Evolutionary conservation across 2,797 vertebrate genomes (phyloP).

Genomic region (Pipistrellus nathusii): DNA sequence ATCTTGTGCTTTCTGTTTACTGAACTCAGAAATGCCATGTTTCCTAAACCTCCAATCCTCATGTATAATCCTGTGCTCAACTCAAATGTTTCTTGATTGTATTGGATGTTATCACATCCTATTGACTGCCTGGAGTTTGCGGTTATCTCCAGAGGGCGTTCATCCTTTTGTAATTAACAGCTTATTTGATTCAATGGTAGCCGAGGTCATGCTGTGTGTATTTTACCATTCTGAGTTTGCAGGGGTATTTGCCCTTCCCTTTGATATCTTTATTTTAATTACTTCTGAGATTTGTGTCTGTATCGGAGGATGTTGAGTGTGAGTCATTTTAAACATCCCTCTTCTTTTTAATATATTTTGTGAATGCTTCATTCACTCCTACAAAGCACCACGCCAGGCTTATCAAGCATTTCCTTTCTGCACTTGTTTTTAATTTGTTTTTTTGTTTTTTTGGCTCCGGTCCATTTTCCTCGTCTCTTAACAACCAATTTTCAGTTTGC

Average conservation of each 20-base stretch:
- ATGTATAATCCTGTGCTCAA: conserved; percentile 79
- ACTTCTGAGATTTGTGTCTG: conserved; percentile 80
- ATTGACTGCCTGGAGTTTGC: conserved; percentile 74
- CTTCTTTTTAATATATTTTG: conserved; percentile 66
- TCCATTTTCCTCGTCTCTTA: not conserved
- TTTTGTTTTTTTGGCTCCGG: not conserved
- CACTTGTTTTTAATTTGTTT: not conserved
- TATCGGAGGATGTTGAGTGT: conserved; percentile 59
- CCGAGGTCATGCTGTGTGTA: conserved; percentile 74
- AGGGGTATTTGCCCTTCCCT: conserved; percentile 63
- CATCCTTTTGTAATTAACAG: conserved; percentile 85
- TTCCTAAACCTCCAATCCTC: conserved; percentile 80
- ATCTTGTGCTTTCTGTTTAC: conserved; percentile 76
- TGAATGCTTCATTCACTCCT: conserved; percentile 55
- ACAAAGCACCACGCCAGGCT: not conserved
- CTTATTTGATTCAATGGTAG: conserved; percentile 81
- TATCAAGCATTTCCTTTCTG: conserved; percentile 13
- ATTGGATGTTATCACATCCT: conserved; percentile 84
- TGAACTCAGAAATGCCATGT: conserved; percentile 80
- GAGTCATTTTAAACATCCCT: conserved; percentile 70
- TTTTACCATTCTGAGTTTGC: conserved; percentile 78
- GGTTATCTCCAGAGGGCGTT: conserved; percentile 77
- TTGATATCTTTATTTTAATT: conserved; percentile 79
- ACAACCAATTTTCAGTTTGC: conserved; percentile 43
- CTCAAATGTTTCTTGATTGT: conserved; percentile 83